phyloP scores from a whole-genome alignment of 35 echinoderm and acorn worm species.

The Heliocidaris tuberculata region DNA sequence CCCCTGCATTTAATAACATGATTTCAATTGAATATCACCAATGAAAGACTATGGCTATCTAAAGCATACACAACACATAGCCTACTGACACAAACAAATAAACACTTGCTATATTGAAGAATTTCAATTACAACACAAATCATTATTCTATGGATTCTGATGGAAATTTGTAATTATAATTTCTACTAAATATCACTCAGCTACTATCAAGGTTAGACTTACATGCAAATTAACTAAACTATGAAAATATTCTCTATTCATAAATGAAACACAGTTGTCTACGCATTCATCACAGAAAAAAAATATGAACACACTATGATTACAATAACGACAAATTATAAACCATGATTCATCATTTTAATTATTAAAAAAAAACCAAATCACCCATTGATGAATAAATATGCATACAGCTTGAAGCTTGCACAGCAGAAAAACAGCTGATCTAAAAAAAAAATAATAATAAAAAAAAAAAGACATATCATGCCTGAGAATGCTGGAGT shows the following conservation, averaged over 20 bases:
- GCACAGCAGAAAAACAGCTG: background rate
- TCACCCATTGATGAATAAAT: background rate
- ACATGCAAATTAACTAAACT: background rate
- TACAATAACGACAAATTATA: background rate
- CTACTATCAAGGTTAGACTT: background rate
- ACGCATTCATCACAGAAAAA: background rate
- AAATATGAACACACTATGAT: background rate
- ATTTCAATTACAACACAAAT: background rate
- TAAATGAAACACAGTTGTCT: background rate
- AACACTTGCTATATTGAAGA: background rate
- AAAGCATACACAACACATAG: background rate
- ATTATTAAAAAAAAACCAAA: background rate
- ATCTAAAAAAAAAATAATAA: background rate
- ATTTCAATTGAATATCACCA: background rate
- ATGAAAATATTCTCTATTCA: background rate
- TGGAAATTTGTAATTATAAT: background rate
- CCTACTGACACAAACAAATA: background rate
- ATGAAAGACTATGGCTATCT: background rate
- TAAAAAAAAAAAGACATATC: background rate
- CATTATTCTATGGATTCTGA: background rate
- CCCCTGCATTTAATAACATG: background rate
- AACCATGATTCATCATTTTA: background rate
- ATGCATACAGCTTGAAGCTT: background rate
- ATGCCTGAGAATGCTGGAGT: background rate
- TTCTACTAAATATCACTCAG: background rate